Percentiles rank a stretch among this genome's conserved stretches.
Evolutionary conservation across 1,140 invertebrate species (phyloP).

Genomic region (Cherax destructor): DNA sequence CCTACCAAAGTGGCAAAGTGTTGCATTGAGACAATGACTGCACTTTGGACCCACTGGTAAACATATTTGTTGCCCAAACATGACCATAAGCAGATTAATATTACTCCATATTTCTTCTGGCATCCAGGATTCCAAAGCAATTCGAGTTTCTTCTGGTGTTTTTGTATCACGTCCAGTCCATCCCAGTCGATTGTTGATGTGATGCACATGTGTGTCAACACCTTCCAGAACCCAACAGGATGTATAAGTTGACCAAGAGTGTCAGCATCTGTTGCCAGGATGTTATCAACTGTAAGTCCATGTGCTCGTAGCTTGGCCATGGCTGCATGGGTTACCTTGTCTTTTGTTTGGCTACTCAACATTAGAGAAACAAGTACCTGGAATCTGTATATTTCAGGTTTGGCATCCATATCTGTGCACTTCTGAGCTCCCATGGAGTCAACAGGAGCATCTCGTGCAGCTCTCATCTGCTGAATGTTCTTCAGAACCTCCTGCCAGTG

Average conservation of each 20-base stretch:
- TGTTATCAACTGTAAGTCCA: conserved; percentile 86
- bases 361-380: conserved; percentile 95
- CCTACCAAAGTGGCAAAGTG: conserved; percentile 85
- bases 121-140: conserved; percentile 90
- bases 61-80: conserved; percentile 97
- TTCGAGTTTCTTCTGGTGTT: conserved; percentile 89
- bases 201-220: conserved; percentile 98
- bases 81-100: conserved; percentile 94
- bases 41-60: conserved; percentile 89
- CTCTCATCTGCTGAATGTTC: conserved; percentile 91
- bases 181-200: conserved; percentile 91
- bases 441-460: conserved; percentile 87
- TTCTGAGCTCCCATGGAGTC: conserved; percentile 95
- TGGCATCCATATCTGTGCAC: conserved; percentile 83
- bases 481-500: conserved; percentile 86
- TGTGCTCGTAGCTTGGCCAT: conserved; percentile 86
- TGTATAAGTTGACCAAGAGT: conserved; percentile 90
- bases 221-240: conserved; percentile 97
- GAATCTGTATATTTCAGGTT: conserved; percentile 83
- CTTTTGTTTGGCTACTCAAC: conserved; percentile 98
- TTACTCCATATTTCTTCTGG: conserved; percentile 91
- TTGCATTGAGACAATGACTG: conserved; percentile 84
- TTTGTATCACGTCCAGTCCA: conserved; percentile 88
- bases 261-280: conserved; percentile 83
- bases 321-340: conserved; percentile 92